Conservation (phyloP, 1,140 invertebrate species). For the Hypothenemus hampei region DNA sequence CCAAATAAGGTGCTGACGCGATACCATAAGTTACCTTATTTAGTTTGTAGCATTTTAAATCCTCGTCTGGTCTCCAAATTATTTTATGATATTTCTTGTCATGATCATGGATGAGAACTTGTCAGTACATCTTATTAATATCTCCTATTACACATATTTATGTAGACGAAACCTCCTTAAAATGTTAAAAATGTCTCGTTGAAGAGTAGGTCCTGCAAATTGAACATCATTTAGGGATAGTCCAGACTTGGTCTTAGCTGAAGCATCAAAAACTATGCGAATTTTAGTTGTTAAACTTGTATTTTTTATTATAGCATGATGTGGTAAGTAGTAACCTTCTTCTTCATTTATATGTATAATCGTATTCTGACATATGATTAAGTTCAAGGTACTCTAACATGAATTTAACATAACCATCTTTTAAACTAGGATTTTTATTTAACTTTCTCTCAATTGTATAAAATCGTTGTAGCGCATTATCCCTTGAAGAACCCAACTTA, state of each 20-base stretch:
- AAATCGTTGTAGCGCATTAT: background rate
- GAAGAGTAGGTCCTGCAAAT: conserved; percentile 37
- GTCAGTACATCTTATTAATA: background rate
- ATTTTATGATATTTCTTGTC: background rate
- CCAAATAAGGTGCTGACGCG: background rate
- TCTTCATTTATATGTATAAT: background rate
- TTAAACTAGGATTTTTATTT: background rate
- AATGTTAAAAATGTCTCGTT: conserved; percentile 41
- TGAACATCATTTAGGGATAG: conserved; percentile 40
- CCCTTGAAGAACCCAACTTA: background rate
- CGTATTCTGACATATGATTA: background rate
- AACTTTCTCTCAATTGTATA: background rate
- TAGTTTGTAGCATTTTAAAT: background rate
- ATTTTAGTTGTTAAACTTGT: conserved; percentile 36
- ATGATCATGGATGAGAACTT: background rate
- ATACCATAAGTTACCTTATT: background rate
- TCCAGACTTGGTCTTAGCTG: conserved; percentile 26
- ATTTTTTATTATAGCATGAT: conserved; percentile 41
- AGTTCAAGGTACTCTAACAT: background rate
- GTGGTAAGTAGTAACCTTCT: conserved; percentile 26
- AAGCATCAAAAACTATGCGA: conserved; percentile 36
- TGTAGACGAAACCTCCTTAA: conserved; percentile 39
- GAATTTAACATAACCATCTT: background rate
- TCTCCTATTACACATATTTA: conserved; percentile 25
- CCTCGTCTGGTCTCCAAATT: background rate